Percentiles rank a stretch among this genome's conserved stretches.
phyloP scores from a whole-genome alignment of 1,140 invertebrate species.

The Cheumatopsyche charites region DNA sequence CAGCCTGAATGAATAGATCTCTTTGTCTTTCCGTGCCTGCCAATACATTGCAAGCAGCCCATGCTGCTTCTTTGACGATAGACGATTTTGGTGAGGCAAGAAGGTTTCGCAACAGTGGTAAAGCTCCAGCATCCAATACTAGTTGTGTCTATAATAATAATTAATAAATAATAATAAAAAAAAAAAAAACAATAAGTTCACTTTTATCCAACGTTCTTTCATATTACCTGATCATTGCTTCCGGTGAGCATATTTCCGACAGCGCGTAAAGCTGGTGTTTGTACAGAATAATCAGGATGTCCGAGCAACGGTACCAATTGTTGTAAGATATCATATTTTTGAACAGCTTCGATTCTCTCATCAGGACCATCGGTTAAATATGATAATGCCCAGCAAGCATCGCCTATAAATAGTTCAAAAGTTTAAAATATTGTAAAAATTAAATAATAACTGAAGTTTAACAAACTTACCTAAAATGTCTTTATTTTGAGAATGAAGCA shows the following conservation, averaged over 20 bases:
- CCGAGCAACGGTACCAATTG: slow-evolving; percentile 78
- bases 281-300: slow-evolving; percentile 73
- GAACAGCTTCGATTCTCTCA: slow-evolving; percentile 87
- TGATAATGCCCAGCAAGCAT: slow-evolving; percentile 96
- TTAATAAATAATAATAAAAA: slow-evolving; percentile 46
- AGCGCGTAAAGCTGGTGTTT: slow-evolving; percentile 89
- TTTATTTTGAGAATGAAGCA: slow-evolving; percentile 77
- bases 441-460: too few relatives aligned
- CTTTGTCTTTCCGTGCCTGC: slow-evolving; percentile 96
- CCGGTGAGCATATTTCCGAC: slow-evolving; percentile 90
- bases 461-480: slow-evolving; percentile 72
- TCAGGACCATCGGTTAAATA: slow-evolving; percentile 95
- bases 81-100: slow-evolving; percentile 76
- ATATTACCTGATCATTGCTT: slow-evolving; percentile 71
- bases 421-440: not conserved
- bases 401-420: slow-evolving; percentile 64
- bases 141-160: slow-evolving; percentile 77
- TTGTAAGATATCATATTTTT: slow-evolving; percentile 74
- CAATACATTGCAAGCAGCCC: slow-evolving; percentile 98
- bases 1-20: slow-evolving; percentile 89
- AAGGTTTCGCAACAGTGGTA: slow-evolving; percentile 74
- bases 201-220: not conserved
- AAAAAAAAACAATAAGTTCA: not conserved
- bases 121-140: slow-evolving; percentile 81
- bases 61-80: slow-evolving; percentile 91